Base-by-base conservation (phyloP, 2,888 invertebrate species). In the Tiliacea citrago region DNA sequence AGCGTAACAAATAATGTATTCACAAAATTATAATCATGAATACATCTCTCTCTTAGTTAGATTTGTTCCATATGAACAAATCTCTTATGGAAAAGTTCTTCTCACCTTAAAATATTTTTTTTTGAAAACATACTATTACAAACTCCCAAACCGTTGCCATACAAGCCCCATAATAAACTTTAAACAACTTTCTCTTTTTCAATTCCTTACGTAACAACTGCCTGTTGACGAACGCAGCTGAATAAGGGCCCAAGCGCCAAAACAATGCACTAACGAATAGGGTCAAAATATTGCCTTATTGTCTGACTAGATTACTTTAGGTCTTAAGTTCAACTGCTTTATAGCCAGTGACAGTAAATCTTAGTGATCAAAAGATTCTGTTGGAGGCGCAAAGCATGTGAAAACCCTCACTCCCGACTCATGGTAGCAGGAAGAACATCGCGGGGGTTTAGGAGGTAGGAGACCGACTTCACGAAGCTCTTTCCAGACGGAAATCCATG, bases 131-230 rank as follows among this genome's bases (percentile, higher is more conserved):
- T n/a, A 45, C 4, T 51, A 68, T 66, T 62, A 47, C 10, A 8
- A 58, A 42, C 13, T 67, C 18, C 73, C 47, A 57, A 68, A 57
- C 35, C 47, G 29, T 55, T 61, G 39, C 39, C 51, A 62, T 68
- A 35, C 73, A 66, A 35, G 61, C 35, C 29, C 35, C 45, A 49
- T 58, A 55, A 49, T 55, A 57, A 45, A 71, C 29, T 66, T 61
- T 18, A 72, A 68, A 29, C 66, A 55, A 84, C 81, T 82, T 82
- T 84, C 84, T 72, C 84, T 82, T 83, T 79, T 67, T 51, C 68
- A 16, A 81, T 62, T 62, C 57, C 76, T 76, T 79, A 65, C 80
- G 53, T 72, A 67, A 79, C 35, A 63, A 53, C 18, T 10, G 61
- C 39, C 24, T 16, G 35, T 6, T 8, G 47, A 18, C 29, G 35